phyloP scores from a whole-genome alignment of 2,113 vertebrate species.

The Physeter macrocephalus region DNA sequence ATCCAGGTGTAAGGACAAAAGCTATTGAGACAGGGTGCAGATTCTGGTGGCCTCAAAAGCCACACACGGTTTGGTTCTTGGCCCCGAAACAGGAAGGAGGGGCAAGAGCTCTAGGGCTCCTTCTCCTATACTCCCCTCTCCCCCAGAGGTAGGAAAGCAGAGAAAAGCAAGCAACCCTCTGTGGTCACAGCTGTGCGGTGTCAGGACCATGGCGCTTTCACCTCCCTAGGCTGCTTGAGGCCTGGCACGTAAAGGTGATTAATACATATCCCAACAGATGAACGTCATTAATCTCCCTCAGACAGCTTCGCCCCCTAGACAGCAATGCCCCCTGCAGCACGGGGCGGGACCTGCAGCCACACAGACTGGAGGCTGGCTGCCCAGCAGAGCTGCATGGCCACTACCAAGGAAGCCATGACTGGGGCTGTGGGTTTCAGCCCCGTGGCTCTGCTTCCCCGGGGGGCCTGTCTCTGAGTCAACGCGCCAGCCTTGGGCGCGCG shows the following conservation, averaged over 20 bases:
- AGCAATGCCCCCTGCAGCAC: background rate
- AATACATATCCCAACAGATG: background rate
- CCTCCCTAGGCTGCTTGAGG: background rate
- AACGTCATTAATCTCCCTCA: background rate
- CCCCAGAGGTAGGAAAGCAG: background rate
- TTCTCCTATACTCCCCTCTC: background rate
- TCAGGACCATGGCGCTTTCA: background rate
- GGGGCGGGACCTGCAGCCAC: background rate
- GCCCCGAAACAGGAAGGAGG: background rate
- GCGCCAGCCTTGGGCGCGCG: background rate
- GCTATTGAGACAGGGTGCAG: background rate
- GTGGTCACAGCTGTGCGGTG: background rate
- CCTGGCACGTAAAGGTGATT: background rate
- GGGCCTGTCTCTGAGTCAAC: conserved; percentile 62
- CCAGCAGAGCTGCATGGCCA: background rate
- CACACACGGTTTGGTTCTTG: background rate
- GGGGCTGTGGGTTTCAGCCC: conserved; percentile 51
- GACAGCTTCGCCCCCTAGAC: background rate
- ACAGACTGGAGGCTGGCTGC: background rate
- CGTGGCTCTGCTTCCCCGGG: conserved; percentile 38
- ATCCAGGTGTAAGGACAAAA: background rate
- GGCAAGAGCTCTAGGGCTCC: background rate
- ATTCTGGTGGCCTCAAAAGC: background rate
- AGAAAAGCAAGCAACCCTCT: background rate
- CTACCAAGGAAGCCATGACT: conserved; percentile 48